Evolutionary conservation across 2,888 invertebrate genomes (phyloP), one percentile per base, ranked within the genome.

Genomic region (Terebella lapidaria): DNA sequence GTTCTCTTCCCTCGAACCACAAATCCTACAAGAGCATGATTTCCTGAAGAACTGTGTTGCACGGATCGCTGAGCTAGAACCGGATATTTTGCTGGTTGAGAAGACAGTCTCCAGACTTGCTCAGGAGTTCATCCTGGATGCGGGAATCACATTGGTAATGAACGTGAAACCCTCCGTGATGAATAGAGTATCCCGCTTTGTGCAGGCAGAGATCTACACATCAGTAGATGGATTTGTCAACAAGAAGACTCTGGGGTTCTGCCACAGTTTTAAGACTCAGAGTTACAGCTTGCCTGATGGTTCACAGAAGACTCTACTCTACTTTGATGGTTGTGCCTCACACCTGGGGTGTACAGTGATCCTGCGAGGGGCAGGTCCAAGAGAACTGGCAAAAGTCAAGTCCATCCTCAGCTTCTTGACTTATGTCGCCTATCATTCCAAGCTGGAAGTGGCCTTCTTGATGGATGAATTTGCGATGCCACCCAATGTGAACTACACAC

Each of bases 1-100:
- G 76, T 86, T 96, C 64, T 88, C 94, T 55, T 93, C 94, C 1
- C 83, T 99, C 58, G 96, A 97, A 74, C 95, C 96, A 0, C 89
- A 97, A 26, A 85, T 96, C 71, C 84, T 94, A 83, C 72, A 80
- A 78, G 81, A 81, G 61, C 66, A 72, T 58, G 79, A 80, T 61
- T 80, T 76, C 67, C 67, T 81, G 60, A 70, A 70, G 60, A 80
- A 80, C 67, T 89, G 91, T 29, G 92, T 94, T 2, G 88, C 89
- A 0, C 87, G 94, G 70, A 91, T 96, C 55, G 70, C 74, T 2
- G 86, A 87, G 20, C 85, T 94, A 60, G 87, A 88, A 42, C 94
- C 97, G 0, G 87, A 90, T 72, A 86, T 97, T 28, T 89, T 99
- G 28, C 82, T 99, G 42, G 94, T 94, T 0, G 91, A 93, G 74